phyloP scores from a whole-genome alignment of 2,797 vertebrate species.

The Setipinna tenuifilis region DNA sequence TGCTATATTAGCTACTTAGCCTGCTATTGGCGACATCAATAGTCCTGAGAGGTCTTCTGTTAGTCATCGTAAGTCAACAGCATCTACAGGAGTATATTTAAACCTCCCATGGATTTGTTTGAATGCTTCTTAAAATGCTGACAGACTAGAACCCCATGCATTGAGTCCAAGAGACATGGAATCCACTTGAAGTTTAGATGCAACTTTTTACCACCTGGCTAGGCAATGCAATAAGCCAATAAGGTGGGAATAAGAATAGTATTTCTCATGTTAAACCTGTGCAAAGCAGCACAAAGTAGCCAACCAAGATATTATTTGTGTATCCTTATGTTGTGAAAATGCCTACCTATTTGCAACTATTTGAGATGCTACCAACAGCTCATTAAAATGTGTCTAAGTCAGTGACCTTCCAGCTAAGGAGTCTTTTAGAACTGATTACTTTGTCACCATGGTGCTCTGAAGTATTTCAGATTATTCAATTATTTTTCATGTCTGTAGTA shows the following conservation, averaged over 20 bases:
- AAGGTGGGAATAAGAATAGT: not conserved
- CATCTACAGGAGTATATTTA: not conserved
- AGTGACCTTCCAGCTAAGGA: too few species aligned
- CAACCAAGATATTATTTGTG: not conserved
- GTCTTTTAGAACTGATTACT: too few species aligned
- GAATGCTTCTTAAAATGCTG: not conserved
- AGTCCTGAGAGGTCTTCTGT: not conserved
- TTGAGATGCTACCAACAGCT: too few species aligned
- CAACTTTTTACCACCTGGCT: not conserved
- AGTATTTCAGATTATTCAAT: too few species aligned
- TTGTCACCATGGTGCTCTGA: too few species aligned
- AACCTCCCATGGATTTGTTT: not conserved
- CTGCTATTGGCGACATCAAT: not conserved
- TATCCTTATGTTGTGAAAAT: not conserved
- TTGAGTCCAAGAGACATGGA: not conserved
- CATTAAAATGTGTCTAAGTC: too few species aligned
- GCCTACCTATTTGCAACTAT: too few species aligned
- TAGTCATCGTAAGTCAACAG: not conserved
- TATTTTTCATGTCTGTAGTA: too few species aligned
- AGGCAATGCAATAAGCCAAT: not conserved
- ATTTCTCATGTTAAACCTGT: not conserved
- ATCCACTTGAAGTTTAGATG: not conserved
- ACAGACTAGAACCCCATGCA: not conserved
- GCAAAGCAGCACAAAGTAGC: not conserved
- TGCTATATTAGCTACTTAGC: not conserved